phyloP scores from a whole-genome alignment of 2,888 invertebrate genomes.

The Hermodice carunculata region DNA sequence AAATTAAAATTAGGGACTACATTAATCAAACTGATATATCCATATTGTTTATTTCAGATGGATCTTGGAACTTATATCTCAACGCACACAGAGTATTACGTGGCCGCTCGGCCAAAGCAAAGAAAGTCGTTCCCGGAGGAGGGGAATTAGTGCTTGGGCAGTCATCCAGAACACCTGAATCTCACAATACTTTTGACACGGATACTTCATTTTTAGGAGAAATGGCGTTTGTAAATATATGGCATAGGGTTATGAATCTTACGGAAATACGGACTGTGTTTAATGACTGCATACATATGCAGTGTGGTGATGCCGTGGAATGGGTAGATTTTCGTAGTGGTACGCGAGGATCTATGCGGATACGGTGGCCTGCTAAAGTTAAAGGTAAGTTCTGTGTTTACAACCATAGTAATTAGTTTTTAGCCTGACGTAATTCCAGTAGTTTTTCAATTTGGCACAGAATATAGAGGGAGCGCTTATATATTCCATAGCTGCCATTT shows the following conservation, averaged over 20 bases:
- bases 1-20: no score
- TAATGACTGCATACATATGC: slow-evolving; percentile 61
- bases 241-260: slow-evolving; percentile 55
- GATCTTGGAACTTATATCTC: slow-evolving; percentile 28
- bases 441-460: no score
- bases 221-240: slow-evolving; percentile 67
- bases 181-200: slow-evolving; percentile 43
- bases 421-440: no score
- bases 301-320: slow-evolving; percentile 67
- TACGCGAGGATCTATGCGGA: slow-evolving; percentile 65
- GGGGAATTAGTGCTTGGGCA: slow-evolving; percentile 67
- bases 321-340: slow-evolving; percentile 69
- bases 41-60: slow-evolving; percentile 21
- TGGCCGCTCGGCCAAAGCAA: slow-evolving; percentile 9
- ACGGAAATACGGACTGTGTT: slow-evolving; percentile 39
- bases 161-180: slow-evolving; percentile 16
- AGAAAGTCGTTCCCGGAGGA: slow-evolving; percentile 48
- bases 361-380: slow-evolving; percentile 67
- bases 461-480: no score
- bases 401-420: no score
- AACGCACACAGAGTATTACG: slow-evolving; percentile 14
- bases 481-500: no score
- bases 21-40: no score
- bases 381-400: slow-evolving; percentile 31
- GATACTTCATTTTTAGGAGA: slow-evolving; percentile 61